phyloP scores from a whole-genome alignment of 2,888 invertebrate species.

The Eucera pruinosa region DNA sequence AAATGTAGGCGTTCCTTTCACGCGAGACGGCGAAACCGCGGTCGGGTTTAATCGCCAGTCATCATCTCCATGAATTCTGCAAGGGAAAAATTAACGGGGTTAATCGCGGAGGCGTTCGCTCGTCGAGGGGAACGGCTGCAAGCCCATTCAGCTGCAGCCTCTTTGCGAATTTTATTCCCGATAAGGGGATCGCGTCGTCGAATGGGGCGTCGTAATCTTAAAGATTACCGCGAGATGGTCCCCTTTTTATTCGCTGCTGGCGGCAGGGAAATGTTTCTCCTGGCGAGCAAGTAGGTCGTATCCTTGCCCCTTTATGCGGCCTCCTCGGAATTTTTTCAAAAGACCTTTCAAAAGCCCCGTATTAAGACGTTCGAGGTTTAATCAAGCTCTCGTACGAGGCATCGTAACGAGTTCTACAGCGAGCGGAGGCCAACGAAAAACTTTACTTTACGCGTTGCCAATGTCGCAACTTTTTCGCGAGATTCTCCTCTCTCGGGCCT shows the following conservation, averaged over 20 bases:
- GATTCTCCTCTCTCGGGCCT: neutral
- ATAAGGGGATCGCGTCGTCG: neutral
- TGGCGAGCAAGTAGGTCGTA: constrained; percentile 55
- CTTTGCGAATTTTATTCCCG: neutral
- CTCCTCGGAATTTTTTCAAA: constrained; percentile 42
- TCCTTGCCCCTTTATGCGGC: constrained; percentile 40
- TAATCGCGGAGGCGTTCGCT: neutral
- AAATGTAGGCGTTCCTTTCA: constrained; percentile 30
- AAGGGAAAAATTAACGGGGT: constrained; percentile 17
- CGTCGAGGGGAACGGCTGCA: neutral
- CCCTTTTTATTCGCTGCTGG: constrained; percentile 17
- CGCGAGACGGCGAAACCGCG: neutral
- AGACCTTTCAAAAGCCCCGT: constrained; percentile 54
- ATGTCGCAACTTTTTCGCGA: constrained; percentile 2
- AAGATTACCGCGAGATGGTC: constrained; percentile 11
- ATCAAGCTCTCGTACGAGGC: constrained; percentile 61
- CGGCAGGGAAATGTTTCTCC: constrained; percentile 17
- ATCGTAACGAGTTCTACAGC: constrained; percentile 35
- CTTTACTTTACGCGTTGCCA: constrained; percentile 16
- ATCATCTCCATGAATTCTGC: constrained; percentile 93
- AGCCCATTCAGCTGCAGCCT: neutral
- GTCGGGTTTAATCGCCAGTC: constrained; percentile 88
- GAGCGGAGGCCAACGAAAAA: constrained; percentile 5
- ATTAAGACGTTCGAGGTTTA: constrained; percentile 70
- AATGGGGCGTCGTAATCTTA: neutral